Evolutionary conservation across 2,797 vertebrate species (phyloP), one percentile per base, ranked within the genome.

Genomic region (Okamejei kenojei): DNA sequence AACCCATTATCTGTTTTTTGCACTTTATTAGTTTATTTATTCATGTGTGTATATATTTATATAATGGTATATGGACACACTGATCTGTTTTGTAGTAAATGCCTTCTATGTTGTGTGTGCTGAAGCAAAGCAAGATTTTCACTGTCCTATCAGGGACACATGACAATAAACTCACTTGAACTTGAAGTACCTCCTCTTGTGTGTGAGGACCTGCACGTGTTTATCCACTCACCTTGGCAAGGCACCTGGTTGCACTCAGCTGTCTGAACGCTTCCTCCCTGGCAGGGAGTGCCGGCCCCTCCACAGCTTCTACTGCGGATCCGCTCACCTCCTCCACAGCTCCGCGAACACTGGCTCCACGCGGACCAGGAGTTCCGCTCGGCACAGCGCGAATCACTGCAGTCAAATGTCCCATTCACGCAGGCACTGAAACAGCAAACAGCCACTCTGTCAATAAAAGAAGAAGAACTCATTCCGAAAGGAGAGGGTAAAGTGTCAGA

Each of bases 301-400:
- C 94, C 93, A 93, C 98, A 98, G 38, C 93, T 88, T 0, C 97
- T 96, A 1, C 93, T 95, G 76, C 98, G 96, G 0, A 94, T 94
- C 80, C 93, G 94, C 73, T 93, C 95, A 10, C 98, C 97, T 0
- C 32, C 94, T 0, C 97, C 98, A n/a, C 98, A 98, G 35, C 96
- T 96, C 11, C 92, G 94, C 0, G 97, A 97, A 94, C 98, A 98
- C 73, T 93, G 17, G 84, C 96, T 96, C 98, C 98, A 99, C 0
- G 94, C 84, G 0, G 96, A 96, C 98, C 97, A 98, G 2, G 96
- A 93, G 23, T 97, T 96, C 0, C 97, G 97, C 11, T 95, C 82
- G 0, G 97, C 97, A 93, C 98, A 99, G 17, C 93, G 86, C 0
- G 88, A 93, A 11, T 93, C 90, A 0, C 96, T 96, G 94, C 98